Percentiles rank a stretch among this genome's conserved stretches.
Evolutionary conservation across 2,797 vertebrate genomes (phyloP).

Genomic region (Synanceia verrucosa): DNA sequence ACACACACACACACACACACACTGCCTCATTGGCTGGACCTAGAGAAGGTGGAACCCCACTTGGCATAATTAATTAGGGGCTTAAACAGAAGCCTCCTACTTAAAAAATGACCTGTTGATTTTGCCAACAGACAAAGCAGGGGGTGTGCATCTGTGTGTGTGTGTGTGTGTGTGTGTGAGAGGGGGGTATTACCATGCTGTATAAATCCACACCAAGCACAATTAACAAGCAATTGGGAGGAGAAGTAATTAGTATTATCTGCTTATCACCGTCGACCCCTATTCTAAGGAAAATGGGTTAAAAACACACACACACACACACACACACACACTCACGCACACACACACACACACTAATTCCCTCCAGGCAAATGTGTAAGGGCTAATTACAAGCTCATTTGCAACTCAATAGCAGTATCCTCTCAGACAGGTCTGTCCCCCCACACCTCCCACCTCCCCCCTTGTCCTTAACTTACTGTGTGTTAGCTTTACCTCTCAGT

Average conservation of each 20-base stretch:
- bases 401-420: constrained; percentile 81
- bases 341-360: constrained; percentile 67
- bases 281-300: constrained; percentile 79
- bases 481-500: constrained; percentile 59
- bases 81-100: constrained; percentile 71
- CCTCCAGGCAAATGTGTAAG: constrained; percentile 79
- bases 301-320: constrained; percentile 71
- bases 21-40: constrained; percentile 3
- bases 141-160: constrained; percentile 21
- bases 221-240: constrained; percentile 86
- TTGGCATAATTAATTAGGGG: constrained; percentile 80
- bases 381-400: constrained; percentile 85
- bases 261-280: constrained; percentile 78
- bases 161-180: constrained; percentile 41
- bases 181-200: constrained; percentile 68
- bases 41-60: constrained; percentile 57
- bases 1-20: constrained; percentile 24
- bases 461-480: constrained; percentile 13
- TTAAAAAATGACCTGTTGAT: constrained; percentile 81
- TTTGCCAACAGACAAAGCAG: constrained; percentile 72
- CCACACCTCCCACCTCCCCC: constrained; percentile 44
- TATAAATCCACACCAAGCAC: constrained; percentile 83
- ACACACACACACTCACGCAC: constrained; percentile 59
- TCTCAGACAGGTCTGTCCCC: constrained; percentile 72
- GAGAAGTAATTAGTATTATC: constrained; percentile 88